Percentiles rank a stretch among this genome's conserved stretches.
Evolutionary conservation across 2,113 vertebrate species (phyloP).

Genomic region (Tamias sibiricus): DNA sequence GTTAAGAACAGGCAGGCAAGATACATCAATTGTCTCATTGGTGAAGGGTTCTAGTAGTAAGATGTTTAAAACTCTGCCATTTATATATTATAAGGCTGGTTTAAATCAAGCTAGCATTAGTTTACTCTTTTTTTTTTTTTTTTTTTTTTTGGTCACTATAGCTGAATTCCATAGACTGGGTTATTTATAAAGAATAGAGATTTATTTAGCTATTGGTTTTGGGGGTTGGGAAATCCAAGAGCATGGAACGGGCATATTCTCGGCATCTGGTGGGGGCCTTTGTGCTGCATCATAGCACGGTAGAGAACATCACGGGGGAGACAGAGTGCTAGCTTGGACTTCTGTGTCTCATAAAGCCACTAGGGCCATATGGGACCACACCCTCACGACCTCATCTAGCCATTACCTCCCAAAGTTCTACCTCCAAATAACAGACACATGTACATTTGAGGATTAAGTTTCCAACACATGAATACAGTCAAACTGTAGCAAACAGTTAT

Average conservation of each 20-base stretch:
- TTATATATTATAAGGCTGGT: background rate
- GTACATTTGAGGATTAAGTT: background rate
- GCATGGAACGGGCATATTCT: background rate
- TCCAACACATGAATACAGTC: background rate
- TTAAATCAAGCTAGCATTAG: background rate
- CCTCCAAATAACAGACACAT: background rate
- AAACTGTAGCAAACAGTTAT: background rate
- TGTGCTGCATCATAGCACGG: too few relatives aligned
- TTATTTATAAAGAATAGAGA: background rate
- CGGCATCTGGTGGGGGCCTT: background rate
- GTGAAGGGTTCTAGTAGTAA: background rate
- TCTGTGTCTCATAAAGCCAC: background rate
- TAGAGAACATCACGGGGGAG: too few relatives aligned
- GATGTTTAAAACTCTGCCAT: background rate
- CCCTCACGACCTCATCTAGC: background rate
- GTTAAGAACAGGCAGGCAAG: background rate
- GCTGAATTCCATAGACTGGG: background rate
- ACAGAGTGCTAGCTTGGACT: too few relatives aligned
- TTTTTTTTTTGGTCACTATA: too few relatives aligned
- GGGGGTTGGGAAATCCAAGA: background rate
- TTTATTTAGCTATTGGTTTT: background rate
- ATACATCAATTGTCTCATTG: background rate
- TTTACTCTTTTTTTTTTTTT: too few relatives aligned
- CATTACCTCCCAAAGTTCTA: too few relatives aligned
- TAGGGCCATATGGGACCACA: too few relatives aligned